Evolutionary conservation across 2,888 invertebrate species (phyloP).

Genomic region (Drosophila acutilabella): DNA sequence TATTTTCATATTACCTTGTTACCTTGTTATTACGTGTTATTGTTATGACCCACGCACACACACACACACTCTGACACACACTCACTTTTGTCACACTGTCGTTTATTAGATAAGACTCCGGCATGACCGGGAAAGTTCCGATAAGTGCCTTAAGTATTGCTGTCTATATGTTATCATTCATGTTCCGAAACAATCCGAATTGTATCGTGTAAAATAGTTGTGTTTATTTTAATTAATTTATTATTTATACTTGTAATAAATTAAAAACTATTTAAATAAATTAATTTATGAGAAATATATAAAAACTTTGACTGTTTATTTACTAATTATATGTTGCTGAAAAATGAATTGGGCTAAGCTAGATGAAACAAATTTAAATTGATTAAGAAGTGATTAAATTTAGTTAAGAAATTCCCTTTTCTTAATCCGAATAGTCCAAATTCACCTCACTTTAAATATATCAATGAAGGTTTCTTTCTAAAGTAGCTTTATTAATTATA

Average conservation of each 20-base stretch:
- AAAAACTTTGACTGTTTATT: not conserved
- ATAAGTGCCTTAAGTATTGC: slow-evolving; percentile 30
- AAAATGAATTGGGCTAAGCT: no score
- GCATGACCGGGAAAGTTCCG: not conserved
- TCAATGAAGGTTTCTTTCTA: no score
- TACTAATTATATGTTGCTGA: no score
- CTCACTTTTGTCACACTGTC: slow-evolving; percentile 19
- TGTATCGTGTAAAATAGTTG: slow-evolving; percentile 67
- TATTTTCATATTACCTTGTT: slow-evolving; percentile 50
- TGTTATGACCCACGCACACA: slow-evolving; percentile 50
- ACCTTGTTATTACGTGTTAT: slow-evolving; percentile 39
- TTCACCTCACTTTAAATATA: not conserved
- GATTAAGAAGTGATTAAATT: no score
- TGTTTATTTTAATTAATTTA: slow-evolving; percentile 76
- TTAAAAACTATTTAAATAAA: slow-evolving; percentile 80
- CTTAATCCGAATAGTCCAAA: not conserved
- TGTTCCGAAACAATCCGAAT: slow-evolving; percentile 43
- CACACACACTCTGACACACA: slow-evolving; percentile 16
- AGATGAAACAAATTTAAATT: no score
- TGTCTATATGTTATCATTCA: slow-evolving; percentile 20
- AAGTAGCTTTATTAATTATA: no score
- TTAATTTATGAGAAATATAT: slow-evolving; percentile 63
- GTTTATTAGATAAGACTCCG: slow-evolving; percentile 26
- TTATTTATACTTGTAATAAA: slow-evolving; percentile 76
- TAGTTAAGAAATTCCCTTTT: not conserved